A percentile compares a stretch with the other conserved stretches of the same genome.
Evolutionary conservation across 2,113 vertebrate species (phyloP).

Genomic region (Pristiophorus japonicus): DNA sequence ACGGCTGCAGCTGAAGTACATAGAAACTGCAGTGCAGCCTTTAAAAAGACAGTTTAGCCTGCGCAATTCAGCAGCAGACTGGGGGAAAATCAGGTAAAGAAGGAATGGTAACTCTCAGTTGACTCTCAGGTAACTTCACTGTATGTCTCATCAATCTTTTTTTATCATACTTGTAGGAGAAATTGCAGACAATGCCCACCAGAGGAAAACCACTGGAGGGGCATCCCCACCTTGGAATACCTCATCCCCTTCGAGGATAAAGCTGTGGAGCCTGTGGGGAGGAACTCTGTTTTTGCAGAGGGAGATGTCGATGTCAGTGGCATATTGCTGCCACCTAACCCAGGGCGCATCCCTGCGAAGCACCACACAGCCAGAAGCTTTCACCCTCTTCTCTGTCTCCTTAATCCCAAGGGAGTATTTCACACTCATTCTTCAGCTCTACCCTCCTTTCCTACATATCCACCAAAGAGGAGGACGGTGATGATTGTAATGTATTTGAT

Average conservation of each 20-base stretch:
- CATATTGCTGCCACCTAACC: not conserved
- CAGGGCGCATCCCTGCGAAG: not conserved
- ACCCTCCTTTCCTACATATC: not conserved
- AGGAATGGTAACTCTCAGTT: not conserved
- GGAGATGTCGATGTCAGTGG: not conserved
- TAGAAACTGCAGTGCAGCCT: not conserved
- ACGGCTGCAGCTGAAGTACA: not conserved
- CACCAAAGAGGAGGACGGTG: not conserved
- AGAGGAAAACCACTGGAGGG: not conserved
- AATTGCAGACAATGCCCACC: not conserved
- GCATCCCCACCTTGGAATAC: not conserved
- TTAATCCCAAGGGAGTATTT: not conserved
- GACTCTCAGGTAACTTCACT: not conserved
- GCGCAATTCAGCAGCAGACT: not conserved
- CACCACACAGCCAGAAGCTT: not conserved
- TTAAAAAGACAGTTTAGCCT: not conserved
- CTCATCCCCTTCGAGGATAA: not conserved
- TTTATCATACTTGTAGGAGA: not conserved
- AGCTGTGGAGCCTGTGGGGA: not conserved
- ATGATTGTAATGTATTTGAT: no score
- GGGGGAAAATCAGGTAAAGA: not conserved
- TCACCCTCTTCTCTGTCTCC: not conserved
- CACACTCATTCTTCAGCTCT: not conserved
- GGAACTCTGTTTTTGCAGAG: not conserved
- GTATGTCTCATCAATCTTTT: not conserved